Base-by-base conservation (phyloP, 2,888 invertebrate genomes). In the Stegophylla sp. region DNA sequence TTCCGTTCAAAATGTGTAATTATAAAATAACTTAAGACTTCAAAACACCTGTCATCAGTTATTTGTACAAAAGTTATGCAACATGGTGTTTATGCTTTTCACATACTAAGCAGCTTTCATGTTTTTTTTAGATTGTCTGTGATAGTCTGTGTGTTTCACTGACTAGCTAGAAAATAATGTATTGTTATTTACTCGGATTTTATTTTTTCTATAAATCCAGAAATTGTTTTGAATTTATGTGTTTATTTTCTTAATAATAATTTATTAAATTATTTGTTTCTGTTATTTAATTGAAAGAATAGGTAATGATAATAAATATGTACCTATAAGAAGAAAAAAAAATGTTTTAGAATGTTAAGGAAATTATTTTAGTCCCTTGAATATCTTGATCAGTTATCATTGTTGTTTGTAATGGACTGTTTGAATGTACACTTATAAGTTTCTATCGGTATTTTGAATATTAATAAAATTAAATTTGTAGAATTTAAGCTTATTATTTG, bases 51-150 rank as follows among this genome's bases (percentile, higher is more conserved):
- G 20, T 59, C 45, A 59, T 56, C n/a, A 26, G n/a, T 26, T 53
- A 23, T 23, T 15, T 67, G 20, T 77, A 41, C 28, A 77, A 67
- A 67, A 76, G 26, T 26, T 75, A 23, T 53, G 13, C 66, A 53
- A 53, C 23, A 0, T 53, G 41, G 17, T 45, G 41, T 53, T n/a
- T 76, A 34, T 75, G 51, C 64, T 64, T 74, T 64, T 75, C 23
- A 41, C 7, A 41, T 26, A 61, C 20, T 66, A 53, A 76, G 64
- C 64, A 76, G 66, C 64, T 76, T 66, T 34, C 1, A 17, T 76
- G 75, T 66, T 76, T 76, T 51, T n/a, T 66, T 76, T 76, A 66
- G 76, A 76, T 66, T 76, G 66, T 66, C 76, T 76, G 76, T 76
- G 76, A 66, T 76, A 76, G 76, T 76, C 66, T 76, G 64, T 76